A percentile compares a stretch with the other conserved stretches of the same genome.
phyloP scores from a whole-genome alignment of 2,888 invertebrate species.

The Stramonita haemastoma region DNA sequence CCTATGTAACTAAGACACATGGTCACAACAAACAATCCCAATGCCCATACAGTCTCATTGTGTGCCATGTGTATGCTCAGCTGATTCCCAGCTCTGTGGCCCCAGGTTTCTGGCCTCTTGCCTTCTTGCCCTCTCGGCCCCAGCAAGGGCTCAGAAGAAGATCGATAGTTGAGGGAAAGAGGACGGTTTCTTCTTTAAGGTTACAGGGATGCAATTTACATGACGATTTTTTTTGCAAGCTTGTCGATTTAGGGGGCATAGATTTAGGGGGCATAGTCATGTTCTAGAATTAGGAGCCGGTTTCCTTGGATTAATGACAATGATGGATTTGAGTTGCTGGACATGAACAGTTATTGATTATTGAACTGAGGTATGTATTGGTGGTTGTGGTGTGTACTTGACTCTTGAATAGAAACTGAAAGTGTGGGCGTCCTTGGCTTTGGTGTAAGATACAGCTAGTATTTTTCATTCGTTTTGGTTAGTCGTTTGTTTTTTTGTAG shows the following conservation, averaged over 20 bases:
- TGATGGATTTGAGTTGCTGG: not conserved
- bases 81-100: not conserved
- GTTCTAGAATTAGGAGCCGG: not conserved
- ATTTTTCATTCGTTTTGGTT: too few species aligned
- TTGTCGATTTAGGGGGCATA: not conserved
- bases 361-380: not conserved
- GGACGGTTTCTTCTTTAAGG: not conserved
- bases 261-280: too few species aligned
- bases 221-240: not conserved
- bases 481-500: too few species aligned
- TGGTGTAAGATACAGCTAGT: too few species aligned
- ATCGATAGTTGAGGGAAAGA: not conserved
- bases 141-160: not conserved
- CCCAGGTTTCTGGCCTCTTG: not conserved
- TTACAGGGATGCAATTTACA: not conserved
- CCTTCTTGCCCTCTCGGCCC: not conserved
- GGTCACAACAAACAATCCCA: not conserved
- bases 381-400: not conserved
- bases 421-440: too few species aligned
- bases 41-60: not conserved
- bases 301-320: conserved; percentile 1
- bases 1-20: not conserved
- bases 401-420: too few species aligned
- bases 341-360: not conserved
- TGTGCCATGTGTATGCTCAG: not conserved